Percentiles rank a stretch among this genome's conserved stretches.
Evolutionary conservation across 2,113 vertebrate genomes (phyloP).

Genomic region (Tenebrosternarchus preto): DNA sequence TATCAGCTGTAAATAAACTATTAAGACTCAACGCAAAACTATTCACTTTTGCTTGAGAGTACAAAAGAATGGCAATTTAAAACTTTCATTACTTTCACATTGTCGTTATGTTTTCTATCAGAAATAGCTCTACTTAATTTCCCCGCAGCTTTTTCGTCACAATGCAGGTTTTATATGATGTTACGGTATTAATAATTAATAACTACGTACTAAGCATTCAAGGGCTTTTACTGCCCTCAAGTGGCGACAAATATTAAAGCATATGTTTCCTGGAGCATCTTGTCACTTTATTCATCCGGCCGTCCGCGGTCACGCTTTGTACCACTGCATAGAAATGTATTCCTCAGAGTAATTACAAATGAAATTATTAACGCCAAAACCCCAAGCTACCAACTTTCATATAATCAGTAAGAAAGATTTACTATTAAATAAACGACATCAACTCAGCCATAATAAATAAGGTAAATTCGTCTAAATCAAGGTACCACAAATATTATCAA

Average conservation of each 20-base stretch:
- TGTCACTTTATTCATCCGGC: neutral
- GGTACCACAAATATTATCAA: too few species aligned
- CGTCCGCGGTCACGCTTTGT: neutral
- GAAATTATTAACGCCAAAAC: neutral
- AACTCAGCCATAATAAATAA: too few species aligned
- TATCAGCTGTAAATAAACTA: neutral
- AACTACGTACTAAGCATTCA: neutral
- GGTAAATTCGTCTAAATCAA: too few species aligned
- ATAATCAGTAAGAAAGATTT: neutral
- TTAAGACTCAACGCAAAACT: neutral
- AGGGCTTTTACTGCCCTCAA: conserved; percentile 46
- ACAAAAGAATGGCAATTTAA: neutral
- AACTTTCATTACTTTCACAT: neutral
- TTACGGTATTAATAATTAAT: conserved; percentile 4
- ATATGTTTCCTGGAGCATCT: conserved; percentile 72
- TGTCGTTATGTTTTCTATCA: neutral
- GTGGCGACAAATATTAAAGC: conserved; percentile 64
- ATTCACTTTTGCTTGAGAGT: neutral
- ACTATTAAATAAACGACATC: too few species aligned
- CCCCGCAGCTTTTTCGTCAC: neutral
- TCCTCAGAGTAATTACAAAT: neutral
- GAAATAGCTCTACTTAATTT: neutral
- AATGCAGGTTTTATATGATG: neutral
- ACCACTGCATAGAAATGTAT: neutral
- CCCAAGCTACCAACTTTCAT: neutral